Evolutionary conservation across 2,113 vertebrate genomes (phyloP).

Genomic region (Leptocoma aspasia): DNA sequence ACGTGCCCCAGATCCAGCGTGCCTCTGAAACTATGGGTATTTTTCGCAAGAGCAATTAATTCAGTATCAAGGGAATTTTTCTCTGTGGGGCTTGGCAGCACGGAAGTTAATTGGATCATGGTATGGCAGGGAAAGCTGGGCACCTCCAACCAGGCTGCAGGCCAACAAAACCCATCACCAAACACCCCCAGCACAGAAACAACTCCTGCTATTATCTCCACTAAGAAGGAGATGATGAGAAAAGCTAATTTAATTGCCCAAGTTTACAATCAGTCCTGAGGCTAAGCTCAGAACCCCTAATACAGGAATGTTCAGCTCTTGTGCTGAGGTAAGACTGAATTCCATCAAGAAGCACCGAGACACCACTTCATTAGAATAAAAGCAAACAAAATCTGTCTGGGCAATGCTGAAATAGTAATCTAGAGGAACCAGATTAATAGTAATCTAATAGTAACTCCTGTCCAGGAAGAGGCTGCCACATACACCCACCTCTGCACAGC

Average conservation of each 20-base stretch:
- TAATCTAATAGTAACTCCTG: not conserved
- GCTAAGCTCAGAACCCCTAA: not conserved
- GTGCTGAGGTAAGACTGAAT: not conserved
- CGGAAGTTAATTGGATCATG: accelerated
- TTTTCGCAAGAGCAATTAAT: not conserved
- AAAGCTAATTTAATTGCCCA: not conserved
- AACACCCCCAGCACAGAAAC: not conserved
- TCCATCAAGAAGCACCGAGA: not conserved
- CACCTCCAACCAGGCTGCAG: not conserved
- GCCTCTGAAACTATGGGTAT: accelerated
- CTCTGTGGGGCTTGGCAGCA: not conserved
- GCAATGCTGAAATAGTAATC: not conserved
- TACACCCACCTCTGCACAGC: not conserved
- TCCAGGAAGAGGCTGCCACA: not conserved
- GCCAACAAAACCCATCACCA: not conserved
- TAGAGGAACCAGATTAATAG: not conserved
- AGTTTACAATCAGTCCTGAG: not conserved
- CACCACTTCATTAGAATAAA: not conserved
- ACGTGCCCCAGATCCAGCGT: not conserved
- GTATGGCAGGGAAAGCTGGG: not conserved
- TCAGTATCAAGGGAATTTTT: not conserved
- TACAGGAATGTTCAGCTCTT: not conserved
- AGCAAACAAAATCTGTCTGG: not conserved
- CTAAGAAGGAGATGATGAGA: not conserved
- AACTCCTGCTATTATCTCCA: not conserved